Evolutionary conservation across 2,113 vertebrate species (phyloP), one percentile per base, ranked within the genome.

Genomic region (Albula goreensis): DNA sequence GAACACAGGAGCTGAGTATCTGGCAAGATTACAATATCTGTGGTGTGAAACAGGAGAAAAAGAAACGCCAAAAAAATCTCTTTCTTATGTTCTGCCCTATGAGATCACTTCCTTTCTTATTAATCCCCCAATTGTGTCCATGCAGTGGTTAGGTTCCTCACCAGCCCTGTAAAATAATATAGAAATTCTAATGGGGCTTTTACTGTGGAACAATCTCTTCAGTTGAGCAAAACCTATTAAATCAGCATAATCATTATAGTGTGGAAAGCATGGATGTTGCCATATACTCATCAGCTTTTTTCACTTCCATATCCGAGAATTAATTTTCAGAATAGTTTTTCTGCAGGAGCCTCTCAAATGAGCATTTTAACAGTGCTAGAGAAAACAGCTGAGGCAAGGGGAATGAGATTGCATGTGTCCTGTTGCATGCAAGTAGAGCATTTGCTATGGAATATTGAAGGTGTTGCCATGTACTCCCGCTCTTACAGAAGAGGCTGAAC

Each of bases 331-430:
- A 74, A 88, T 83, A 79, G 83, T 84, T 66, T 88, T 88, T 82
- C 85, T 78, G 63, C 56, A 78, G 82, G 52, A 60, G 52, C 7
- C 51, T 51, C 80, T 53, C 51, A 86, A 86, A 87, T 78, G 78
- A 77, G 82, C 78, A 79, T 86, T 84, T 90, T 84, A 89, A 86
- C 85, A 85, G 83, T 80, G 87, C 63, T 15, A 22, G 81, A 52
- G 60, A 85, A 89, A 89, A 89, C 80, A 91, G 86, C 86, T 89
- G 90, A 89, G 89, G 85, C 86, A 83, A 79, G 41, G 82, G 85
- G 84, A 85, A 79, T 70, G 60, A 86, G 87, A 86, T 90, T 87
- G 85, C 80, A 57, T 86, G 53, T 87, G 87, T 87, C 84, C 49
- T 82, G 49, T 50, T 78, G 81, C 87, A 81, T 82, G 79, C 50